Evolutionary conservation across 2,888 invertebrate species (phyloP), one percentile per base, ranked within the genome.

Genomic region (Harpagoxenus sublaevis): DNA sequence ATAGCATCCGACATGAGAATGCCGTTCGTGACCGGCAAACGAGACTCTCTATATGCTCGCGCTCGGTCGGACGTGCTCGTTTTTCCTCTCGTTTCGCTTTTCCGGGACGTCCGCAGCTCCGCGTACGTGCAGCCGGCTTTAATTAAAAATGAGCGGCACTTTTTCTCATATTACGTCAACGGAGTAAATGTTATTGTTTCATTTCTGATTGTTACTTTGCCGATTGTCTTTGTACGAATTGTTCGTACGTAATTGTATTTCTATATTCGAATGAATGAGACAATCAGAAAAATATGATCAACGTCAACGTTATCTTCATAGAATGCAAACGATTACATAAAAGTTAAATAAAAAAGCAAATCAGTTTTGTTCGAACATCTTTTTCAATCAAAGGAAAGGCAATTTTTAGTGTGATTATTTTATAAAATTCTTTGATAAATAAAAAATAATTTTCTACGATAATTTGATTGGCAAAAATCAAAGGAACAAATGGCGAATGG

Each of bases 11-110:
- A 86, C 85, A 68, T 77, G 53, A 71, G 68, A 85, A 75, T 79
- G 66, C 66, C 79, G 87, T 84, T 88, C 88, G 83, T 75, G 86
- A 85, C 84, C 85, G 81, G 70, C 55, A 42, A 71, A 53, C 63
- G 78, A 85, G 85, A 85, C 62, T 65, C 75, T 73, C 79, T 60
- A 79, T 79, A 74, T 62, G 57, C 79, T 70, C 68, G 78, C 79
- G 57, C 73, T 74, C 48, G 71, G 55, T 53, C 70, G 45, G 63
- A 62, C 71, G 68, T 71, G 60, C 74, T 55, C 63, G 51, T 31
- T 42, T 55, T 78, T 73, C 70, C 63, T 73, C 55, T 51, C 66
- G 42, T 73, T 81, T 78, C 68, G 62, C 82, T 84, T 84, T 84
- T 82, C 62, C 70, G 53, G 68, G 23, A 9, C 45, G 31, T 70